These are phyloP conservation scores for Chlorodrepanis virens DNA, from an alignment of 2,113 vertebrate species.

Conservation along the genomic window DNA sequence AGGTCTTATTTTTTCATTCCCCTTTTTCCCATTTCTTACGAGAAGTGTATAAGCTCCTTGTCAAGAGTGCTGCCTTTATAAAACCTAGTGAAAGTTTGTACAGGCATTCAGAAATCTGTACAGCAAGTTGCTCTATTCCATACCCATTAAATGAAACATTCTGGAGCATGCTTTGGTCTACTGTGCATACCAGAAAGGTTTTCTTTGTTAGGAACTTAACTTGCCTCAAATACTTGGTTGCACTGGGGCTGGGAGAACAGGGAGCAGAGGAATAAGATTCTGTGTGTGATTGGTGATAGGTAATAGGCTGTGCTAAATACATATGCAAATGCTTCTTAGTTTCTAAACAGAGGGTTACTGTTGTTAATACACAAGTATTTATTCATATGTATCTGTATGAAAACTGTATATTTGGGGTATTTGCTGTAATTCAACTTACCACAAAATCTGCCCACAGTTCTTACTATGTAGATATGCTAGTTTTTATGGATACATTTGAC, in stretches of 20 bases:
- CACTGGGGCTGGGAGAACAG: not conserved
- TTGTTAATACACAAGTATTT: not conserved
- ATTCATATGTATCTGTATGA: not conserved
- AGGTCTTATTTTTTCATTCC: not conserved
- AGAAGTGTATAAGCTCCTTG: not conserved
- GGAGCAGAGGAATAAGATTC: not conserved
- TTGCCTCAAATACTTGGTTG: not conserved
- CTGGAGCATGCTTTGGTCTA: not conserved
- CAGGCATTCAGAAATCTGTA: not conserved
- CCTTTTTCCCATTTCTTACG: not conserved
- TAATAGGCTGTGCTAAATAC: not conserved
- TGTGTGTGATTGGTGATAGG: not conserved
- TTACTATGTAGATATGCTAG: not conserved
- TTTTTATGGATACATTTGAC: not conserved
- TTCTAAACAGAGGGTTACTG: not conserved
- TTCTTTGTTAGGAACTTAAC: not conserved
- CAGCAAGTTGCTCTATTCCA: not conserved
- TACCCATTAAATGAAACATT: not conserved
- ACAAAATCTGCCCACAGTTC: not conserved
- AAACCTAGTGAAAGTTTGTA: not conserved
- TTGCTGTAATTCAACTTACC: not conserved
- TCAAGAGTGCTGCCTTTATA: not conserved
- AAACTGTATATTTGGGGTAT: not conserved
- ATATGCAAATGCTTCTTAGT: not conserved
- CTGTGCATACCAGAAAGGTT: not conserved